phyloP scores from a whole-genome alignment of 2,113 vertebrate genomes.

The Psammodynastes pulverulentus region DNA sequence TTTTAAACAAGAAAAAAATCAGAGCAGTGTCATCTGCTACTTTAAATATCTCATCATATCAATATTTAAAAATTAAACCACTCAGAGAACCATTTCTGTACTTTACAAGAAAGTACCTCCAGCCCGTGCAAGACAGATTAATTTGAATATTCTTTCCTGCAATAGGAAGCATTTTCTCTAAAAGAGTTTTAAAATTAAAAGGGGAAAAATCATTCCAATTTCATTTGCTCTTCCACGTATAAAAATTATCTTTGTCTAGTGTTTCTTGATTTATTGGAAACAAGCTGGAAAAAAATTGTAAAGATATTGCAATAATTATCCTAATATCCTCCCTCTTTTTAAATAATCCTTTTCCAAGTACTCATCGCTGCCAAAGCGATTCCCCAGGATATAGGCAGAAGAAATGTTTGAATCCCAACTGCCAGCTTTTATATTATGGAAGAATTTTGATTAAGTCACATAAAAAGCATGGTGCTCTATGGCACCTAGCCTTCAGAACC shows the following conservation, averaged over 20 bases:
- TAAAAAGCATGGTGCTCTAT: neutral
- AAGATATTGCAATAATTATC: slow-evolving; percentile 7
- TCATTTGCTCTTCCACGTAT: neutral
- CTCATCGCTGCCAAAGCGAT: neutral
- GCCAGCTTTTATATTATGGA: neutral
- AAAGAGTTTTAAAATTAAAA: neutral
- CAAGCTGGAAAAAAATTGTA: neutral
- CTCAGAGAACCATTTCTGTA: slow-evolving; percentile 26
- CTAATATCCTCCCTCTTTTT: neutral
- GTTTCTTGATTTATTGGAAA: slow-evolving; percentile 12
- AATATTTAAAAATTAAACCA: slow-evolving; percentile 28
- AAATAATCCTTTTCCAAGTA: accelerated
- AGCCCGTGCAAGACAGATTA: neutral
- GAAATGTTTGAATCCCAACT: neutral
- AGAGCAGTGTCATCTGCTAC: slow-evolving; percentile 32
- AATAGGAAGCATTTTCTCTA: neutral
- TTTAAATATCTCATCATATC: slow-evolving; percentile 35
- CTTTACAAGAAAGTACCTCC: slow-evolving; percentile 34
- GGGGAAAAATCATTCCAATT: neutral
- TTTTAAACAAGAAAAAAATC: slow-evolving; percentile 25
- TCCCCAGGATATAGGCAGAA: neutral
- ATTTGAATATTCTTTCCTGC: neutral
- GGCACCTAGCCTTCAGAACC: neutral
- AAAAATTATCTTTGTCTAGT: neutral
- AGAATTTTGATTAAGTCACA: neutral